phyloP scores from a whole-genome alignment of 2,113 vertebrate species.

The Brachyhypopomus occidentalis region DNA sequence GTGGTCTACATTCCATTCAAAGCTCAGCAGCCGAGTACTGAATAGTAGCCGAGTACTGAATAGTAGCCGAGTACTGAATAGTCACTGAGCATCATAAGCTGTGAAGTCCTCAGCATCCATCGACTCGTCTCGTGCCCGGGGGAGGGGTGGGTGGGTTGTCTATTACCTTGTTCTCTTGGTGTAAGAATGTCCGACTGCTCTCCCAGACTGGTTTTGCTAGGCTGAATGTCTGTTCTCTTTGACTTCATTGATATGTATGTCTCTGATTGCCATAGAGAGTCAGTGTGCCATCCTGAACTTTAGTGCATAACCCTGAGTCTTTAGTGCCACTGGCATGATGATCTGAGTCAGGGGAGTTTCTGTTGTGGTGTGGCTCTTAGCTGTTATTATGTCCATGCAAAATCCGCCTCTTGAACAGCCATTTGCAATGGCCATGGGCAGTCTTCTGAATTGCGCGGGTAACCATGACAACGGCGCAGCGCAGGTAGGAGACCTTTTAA shows the following conservation, averaged over 20 bases:
- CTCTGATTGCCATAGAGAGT: conserved; percentile 23
- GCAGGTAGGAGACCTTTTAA: background rate
- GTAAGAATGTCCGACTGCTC: conserved; percentile 19
- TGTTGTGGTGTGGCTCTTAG: conserved; percentile 27
- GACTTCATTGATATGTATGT: conserved; percentile 28
- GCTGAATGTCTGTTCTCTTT: conserved; percentile 1
- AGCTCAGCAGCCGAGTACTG: conserved; percentile 34
- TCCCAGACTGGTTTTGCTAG: conserved; percentile 16
- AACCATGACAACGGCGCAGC: conserved; percentile 18
- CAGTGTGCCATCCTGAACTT: background rate
- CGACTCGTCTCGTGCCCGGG: conserved; percentile 2
- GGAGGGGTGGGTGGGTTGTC: conserved; percentile 16
- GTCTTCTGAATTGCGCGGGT: conserved; percentile 25
- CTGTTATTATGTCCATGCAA: conserved; percentile 44
- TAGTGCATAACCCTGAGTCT: background rate
- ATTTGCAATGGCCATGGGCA: conserved; percentile 17
- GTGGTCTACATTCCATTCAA: conserved; percentile 31
- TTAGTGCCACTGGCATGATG: conserved; percentile 29
- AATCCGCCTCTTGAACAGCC: conserved; percentile 15
- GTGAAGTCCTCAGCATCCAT: conserved; percentile 42
- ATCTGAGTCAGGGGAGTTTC: conserved; percentile 40
- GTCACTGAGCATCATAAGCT: conserved; percentile 39
- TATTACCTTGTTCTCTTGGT: conserved; percentile 39
- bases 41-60: conserved; percentile 33
- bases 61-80: too few relatives aligned